These are phyloP conservation scores for Pao palembangensis DNA, from an alignment of 2,113 vertebrate species.

Conservation along the genomic window DNA sequence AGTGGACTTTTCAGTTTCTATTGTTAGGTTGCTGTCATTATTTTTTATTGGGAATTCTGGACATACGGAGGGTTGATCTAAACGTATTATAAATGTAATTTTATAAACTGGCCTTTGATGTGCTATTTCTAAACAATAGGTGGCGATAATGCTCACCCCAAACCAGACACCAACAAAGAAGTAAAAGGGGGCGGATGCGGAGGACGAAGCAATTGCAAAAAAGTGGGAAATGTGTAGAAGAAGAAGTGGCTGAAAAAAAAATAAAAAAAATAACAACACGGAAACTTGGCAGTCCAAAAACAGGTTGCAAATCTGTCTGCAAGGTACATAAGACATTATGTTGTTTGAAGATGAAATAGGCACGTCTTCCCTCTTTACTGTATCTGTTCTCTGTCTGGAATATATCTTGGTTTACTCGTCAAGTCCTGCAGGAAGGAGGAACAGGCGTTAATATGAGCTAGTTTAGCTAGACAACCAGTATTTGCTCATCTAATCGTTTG, in stretches of 20 bases:
- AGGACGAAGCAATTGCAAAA: conserved; percentile 29
- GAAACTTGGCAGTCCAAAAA: conserved; percentile 57
- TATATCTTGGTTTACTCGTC: conserved; percentile 3
- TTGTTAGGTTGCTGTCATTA: too few species aligned
- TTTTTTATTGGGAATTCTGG: too few species aligned
- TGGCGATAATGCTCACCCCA: conserved; percentile 24
- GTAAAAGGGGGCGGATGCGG: conserved; percentile 6
- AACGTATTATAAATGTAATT: too few species aligned
- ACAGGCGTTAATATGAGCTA: conserved; percentile 39
- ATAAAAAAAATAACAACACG: conserved; percentile 50
- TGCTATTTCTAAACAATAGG: conserved; percentile 10
- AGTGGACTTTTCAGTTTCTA: too few species aligned
- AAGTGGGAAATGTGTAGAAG: conserved; percentile 12
- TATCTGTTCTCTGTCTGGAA: conserved; percentile 9
- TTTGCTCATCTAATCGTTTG: not conserved
- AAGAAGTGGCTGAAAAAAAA: conserved; percentile 39
- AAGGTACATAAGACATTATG: conserved; percentile 43
- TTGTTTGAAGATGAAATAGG: conserved; percentile 23
- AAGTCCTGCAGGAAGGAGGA: conserved; percentile 35
- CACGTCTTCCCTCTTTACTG: not conserved
- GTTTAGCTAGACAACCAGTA: conserved; percentile 18
- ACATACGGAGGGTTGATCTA: too few species aligned
- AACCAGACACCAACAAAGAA: conserved; percentile 20
- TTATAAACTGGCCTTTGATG: too few species aligned
- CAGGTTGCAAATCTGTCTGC: conserved; percentile 49